phyloP scores from a whole-genome alignment of 2,888 invertebrate species.

The Nephrotoma flavescens region DNA sequence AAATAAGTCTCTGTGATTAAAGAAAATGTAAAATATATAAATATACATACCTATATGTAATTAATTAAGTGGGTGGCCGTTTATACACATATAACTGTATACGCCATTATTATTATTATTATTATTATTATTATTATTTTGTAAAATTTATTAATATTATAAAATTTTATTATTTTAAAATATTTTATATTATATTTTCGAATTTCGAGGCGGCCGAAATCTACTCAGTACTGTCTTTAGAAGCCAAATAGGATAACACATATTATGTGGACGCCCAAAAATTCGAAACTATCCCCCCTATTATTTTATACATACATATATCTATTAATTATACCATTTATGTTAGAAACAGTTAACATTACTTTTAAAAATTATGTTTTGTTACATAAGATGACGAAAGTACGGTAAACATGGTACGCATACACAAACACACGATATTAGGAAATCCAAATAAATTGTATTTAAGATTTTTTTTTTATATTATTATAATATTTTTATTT shows the following conservation, averaged over 20 bases:
- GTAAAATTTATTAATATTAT: not conserved
- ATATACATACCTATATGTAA: not conserved
- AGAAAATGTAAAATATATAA: not conserved
- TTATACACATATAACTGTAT: not conserved
- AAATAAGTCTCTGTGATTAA: not conserved
- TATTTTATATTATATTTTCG: not conserved
- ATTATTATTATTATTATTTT: not conserved
- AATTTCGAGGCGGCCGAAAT: not conserved
- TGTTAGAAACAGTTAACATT: not conserved
- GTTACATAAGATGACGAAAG: not conserved
- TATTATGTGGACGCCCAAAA: not conserved
- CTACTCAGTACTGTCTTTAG: not conserved
- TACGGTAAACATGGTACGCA: not conserved
- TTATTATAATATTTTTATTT: not conserved
- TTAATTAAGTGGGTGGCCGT: not conserved
- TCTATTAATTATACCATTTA: not conserved
- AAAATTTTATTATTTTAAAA: not conserved
- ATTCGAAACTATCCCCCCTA: not conserved
- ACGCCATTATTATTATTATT: not conserved
- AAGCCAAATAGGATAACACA: no score
- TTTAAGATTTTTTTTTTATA: not conserved
- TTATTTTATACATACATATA: not conserved
- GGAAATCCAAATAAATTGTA: not conserved
- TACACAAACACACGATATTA: not conserved
- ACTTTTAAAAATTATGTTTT: not conserved